These are phyloP conservation scores for Leucoptera coffeella DNA, from an alignment of 2,888 invertebrate genomes.

Conservation along the genomic window DNA sequence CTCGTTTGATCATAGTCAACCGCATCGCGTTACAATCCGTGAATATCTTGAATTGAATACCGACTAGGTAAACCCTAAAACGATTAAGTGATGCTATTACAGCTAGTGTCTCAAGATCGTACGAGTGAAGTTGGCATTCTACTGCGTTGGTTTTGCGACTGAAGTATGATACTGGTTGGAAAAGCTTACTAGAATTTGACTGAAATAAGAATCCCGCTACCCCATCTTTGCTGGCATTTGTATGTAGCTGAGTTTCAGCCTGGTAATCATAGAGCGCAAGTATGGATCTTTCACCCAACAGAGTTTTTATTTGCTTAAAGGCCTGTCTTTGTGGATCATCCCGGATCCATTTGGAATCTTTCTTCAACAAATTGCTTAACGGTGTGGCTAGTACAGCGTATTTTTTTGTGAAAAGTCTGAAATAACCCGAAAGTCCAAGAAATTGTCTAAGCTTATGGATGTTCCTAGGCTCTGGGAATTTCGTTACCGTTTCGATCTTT, in stretches of 20 bases:
- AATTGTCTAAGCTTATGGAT: constrained; percentile 1
- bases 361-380: constrained; percentile 1
- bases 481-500: constrained; percentile 1
- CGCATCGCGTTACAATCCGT: constrained; percentile 1
- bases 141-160: neutral
- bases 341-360: constrained; percentile 1
- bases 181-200: neutral
- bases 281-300: constrained; percentile 1
- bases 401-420: neutral
- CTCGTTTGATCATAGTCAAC: neutral
- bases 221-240: constrained; percentile 1
- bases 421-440: constrained; percentile 1
- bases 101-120: neutral
- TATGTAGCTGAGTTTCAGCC: neutral
- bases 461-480: constrained; percentile 1
- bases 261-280: constrained; percentile 1
- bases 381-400: constrained; percentile 1
- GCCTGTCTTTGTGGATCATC: neutral
- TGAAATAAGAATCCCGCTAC: constrained; percentile 1
- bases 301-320: neutral
- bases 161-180: constrained; percentile 1
- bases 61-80: neutral
- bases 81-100: neutral
- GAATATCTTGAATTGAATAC: neutral
- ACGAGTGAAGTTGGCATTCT: neutral